Evolutionary conservation across 2,797 vertebrate genomes (phyloP).

Genomic region (Harpagifer antarcticus): DNA sequence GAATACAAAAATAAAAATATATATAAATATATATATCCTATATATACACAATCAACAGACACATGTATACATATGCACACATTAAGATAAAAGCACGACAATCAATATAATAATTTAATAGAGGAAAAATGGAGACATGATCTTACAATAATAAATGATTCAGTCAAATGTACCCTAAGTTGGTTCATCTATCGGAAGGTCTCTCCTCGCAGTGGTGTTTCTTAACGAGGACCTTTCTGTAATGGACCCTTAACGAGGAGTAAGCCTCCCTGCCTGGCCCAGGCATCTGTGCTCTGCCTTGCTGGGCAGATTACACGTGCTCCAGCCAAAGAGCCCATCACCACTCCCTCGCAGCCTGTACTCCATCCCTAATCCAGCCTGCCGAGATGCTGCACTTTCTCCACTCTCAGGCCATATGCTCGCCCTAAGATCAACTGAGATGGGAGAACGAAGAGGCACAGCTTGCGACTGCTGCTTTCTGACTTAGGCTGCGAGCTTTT

Average conservation of each 20-base stretch:
- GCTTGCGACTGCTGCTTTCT: conserved; percentile 64
- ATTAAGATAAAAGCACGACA: too few relatives aligned
- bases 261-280: conserved; percentile 79
- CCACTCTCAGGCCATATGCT: conserved; percentile 81
- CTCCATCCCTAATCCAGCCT: conserved; percentile 81
- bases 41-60: too few relatives aligned
- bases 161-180: conserved; percentile 58
- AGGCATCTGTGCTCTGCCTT: conserved; percentile 83
- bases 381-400: conserved; percentile 74
- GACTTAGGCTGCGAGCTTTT: conserved; percentile 63
- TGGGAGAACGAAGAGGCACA: conserved; percentile 65
- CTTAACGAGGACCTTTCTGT: conserved; percentile 79
- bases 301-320: conserved; percentile 77
- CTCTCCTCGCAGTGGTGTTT: conserved; percentile 72
- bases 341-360: conserved; percentile 81
- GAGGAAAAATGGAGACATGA: conserved; percentile 54
- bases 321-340: conserved; percentile 79
- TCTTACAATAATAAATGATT: conserved; percentile 61
- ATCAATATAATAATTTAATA: conserved; percentile 7
- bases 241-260: conserved; percentile 83
- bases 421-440: conserved; percentile 75
- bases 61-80: too few relatives aligned
- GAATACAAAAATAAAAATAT: too few relatives aligned
- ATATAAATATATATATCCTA: too few relatives aligned
- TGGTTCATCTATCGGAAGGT: conserved; percentile 56